phyloP scores from a whole-genome alignment of 2,797 vertebrate genomes.

The Manis javanica region DNA sequence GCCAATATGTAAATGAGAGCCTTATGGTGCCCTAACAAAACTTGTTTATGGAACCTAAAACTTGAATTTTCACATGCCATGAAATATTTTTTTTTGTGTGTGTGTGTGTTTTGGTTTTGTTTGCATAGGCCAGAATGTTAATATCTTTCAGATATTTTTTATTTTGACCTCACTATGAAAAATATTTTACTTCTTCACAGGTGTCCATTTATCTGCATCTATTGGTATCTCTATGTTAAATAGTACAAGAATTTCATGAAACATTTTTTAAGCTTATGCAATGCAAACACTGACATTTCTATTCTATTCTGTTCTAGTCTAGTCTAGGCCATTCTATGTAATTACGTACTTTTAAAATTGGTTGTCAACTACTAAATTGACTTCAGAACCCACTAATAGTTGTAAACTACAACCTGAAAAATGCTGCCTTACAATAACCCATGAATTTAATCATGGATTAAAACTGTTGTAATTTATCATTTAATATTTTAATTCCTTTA shows the following conservation, averaged over 20 bases:
- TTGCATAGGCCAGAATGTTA: neutral
- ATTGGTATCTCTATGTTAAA: neutral
- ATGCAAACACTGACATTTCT: neutral
- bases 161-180: neutral
- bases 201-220: neutral
- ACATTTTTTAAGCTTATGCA: neutral
- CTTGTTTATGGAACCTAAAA: neutral
- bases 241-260: neutral
- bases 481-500: neutral
- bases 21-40: neutral
- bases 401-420: neutral
- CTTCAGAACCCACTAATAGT: neutral
- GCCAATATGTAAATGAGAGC: neutral
- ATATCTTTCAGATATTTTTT: neutral
- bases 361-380: neutral
- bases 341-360: neutral
- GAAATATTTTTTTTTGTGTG: neutral
- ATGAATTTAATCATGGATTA: no score
- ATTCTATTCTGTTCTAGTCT: neutral
- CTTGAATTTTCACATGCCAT: neutral
- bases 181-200: neutral
- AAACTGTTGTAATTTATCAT: neutral
- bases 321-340: neutral
- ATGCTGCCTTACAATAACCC: neutral
- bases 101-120: neutral